phyloP scores from a whole-genome alignment of 2,888 invertebrate genomes.

The Limenitis camilla region DNA sequence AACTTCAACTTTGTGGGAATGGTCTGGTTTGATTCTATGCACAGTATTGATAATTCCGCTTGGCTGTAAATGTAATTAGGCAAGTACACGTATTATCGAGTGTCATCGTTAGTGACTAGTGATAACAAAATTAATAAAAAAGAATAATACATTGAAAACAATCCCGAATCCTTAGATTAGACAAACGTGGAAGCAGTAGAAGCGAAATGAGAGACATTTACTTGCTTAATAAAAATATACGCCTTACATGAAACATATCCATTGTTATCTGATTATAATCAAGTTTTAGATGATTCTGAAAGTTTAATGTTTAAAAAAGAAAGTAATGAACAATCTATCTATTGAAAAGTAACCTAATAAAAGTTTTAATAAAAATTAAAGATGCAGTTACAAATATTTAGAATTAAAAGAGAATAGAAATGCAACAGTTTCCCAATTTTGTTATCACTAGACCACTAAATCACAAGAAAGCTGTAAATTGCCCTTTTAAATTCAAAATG shows the following conservation, averaged over 20 bases:
- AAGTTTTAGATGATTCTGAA: no score
- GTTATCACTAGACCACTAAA: not conserved
- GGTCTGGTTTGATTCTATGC: conserved; percentile 3
- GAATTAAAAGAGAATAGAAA: not conserved
- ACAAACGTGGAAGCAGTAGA: no score
- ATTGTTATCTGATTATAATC: no score
- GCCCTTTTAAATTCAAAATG: conserved; percentile 19
- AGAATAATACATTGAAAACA: not conserved
- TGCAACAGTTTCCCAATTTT: not conserved
- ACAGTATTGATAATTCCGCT: conserved; percentile 14
- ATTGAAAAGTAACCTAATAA: no score
- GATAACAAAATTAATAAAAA: not conserved
- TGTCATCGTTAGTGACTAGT: not conserved
- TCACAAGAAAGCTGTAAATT: not conserved
- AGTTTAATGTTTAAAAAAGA: no score
- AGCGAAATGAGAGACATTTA: no score
- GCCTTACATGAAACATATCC: no score
- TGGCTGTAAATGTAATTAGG: conserved; percentile 13
- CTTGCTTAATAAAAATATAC: no score
- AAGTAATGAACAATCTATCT: no score
- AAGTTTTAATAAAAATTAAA: no score
- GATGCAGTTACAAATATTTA: no score
- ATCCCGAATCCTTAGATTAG: no score
- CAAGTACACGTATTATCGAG: not conserved
- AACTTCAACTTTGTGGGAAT: not conserved